Evolutionary conservation across 2,888 invertebrate species (phyloP), one percentile per base, ranked within the genome.

Genomic region (Mimachlamys varia): DNA sequence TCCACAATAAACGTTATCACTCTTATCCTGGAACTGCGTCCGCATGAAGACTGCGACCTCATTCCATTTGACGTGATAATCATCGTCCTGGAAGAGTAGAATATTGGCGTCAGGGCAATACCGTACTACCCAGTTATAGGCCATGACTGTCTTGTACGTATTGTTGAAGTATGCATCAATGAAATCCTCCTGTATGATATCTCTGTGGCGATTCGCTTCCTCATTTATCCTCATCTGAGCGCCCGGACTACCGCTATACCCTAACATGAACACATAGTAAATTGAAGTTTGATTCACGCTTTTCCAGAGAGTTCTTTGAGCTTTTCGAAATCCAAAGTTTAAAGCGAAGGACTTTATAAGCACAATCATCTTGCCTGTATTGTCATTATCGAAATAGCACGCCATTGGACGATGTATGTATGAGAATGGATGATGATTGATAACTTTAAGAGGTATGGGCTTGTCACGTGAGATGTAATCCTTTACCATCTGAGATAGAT

Each of bases 131-230:
- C 92, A 92, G 62, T 89, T 90, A 38, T 90, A 90, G 0, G 76
- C 90, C 90, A 91, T 90, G 38, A 92, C 88, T 27, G 90, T 90
- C 49, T 92, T 92, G 10, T 89, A 55, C 3, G 90, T 90, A 33
- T 90, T 88, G 50, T 92, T 90, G 37, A 88, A 58, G 88, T 90
- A 91, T n/a, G 55, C 89, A 33, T 92, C 92, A 0, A 90, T 58
- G 27, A 92, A 92, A 88, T 90, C 89, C 17, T 89, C 92, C 90
- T 92, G 92, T 44, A 90, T 89, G 15, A 91, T 50, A 50, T 92
- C 92, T 0, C n/a, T 44, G 88, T 90, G 89, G 4, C 27, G 88
- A 10, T 55, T 10, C 44, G 89, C 89, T 87, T 92, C 90, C 15
- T 50, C 38, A 15, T 88, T 17, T 27, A 92, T 90, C n/a, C 37